Evolutionary conservation across 2,888 invertebrate species (phyloP).

Genomic region (Dusona sp.): DNA sequence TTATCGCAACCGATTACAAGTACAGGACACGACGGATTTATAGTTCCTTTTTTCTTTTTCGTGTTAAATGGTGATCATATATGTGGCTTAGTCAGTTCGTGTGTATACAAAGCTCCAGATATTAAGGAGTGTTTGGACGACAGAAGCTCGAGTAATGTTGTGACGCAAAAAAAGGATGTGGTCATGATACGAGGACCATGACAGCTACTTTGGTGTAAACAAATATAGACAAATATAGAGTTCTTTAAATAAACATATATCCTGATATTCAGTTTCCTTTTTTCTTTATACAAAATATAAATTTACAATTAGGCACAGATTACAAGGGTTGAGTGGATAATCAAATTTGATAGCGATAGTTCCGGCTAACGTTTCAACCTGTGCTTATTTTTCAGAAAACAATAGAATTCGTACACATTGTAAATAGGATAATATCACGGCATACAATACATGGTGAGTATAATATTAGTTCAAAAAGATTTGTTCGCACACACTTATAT

Average conservation of each 20-base stretch:
- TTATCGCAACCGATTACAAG: conserved; percentile 34
- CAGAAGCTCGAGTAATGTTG: not conserved
- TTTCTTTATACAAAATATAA: not conserved
- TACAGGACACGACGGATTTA: conserved; percentile 39
- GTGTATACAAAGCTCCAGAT: not conserved
- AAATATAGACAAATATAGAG: too few relatives aligned
- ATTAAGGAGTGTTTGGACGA: not conserved
- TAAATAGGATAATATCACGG: not conserved
- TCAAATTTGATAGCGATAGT: not conserved
- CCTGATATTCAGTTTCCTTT: not conserved
- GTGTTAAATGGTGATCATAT: not conserved
- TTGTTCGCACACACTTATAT: not conserved
- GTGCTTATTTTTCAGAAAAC: not conserved
- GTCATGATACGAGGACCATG: not conserved
- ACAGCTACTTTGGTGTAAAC: not conserved
- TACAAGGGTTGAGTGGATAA: not conserved
- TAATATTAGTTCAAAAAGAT: not conserved
- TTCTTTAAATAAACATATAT: too few relatives aligned
- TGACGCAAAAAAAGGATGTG: not conserved
- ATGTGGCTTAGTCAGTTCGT: not conserved
- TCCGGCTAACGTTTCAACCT: not conserved
- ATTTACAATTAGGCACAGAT: not conserved
- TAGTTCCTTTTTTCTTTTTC: conserved; percentile 15
- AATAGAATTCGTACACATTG: not conserved
- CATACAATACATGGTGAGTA: not conserved